Evolutionary conservation across 2,888 invertebrate genomes (phyloP).

Genomic region (Cheilosia variabilis): DNA sequence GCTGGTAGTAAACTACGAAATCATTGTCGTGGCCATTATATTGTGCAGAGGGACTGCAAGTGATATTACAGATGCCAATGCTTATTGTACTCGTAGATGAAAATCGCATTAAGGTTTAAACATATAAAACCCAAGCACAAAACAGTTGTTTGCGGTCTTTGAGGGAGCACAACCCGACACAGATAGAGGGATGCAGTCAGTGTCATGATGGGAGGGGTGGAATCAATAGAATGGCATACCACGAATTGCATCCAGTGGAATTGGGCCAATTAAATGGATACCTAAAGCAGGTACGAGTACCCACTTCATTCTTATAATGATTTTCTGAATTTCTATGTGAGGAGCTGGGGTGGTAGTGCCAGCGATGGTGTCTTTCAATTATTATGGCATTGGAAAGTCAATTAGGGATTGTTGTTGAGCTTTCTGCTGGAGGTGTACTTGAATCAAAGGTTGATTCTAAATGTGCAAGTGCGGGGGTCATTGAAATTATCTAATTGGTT

Average conservation of each 20-base stretch:
- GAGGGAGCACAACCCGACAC: conserved; percentile 21
- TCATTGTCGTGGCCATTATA: conserved; percentile 38
- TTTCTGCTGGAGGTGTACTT: conserved; percentile 18
- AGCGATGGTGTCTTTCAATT: conserved; percentile 51
- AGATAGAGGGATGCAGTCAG: background rate
- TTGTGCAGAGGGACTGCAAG: conserved; percentile 42
- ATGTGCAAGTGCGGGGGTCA: too few relatives aligned
- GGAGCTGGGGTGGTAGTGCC: background rate
- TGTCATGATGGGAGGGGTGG: background rate
- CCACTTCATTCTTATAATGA: conserved; percentile 27
- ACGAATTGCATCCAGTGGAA: conserved; percentile 34
- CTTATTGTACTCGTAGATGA: conserved; percentile 54
- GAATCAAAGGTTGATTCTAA: background rate
- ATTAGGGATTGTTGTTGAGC: conserved; percentile 52
- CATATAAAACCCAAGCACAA: conserved; percentile 53
- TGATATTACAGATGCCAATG: conserved; percentile 68
- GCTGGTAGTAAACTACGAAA: conserved; percentile 56
- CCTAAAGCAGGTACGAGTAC: conserved; percentile 9
- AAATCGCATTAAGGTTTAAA: conserved; percentile 66
- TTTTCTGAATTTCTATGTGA: conserved; percentile 38
- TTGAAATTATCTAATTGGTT: too few relatives aligned
- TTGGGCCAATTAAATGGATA: conserved; percentile 73
- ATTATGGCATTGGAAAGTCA: conserved; percentile 62
- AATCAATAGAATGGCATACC: conserved; percentile 3
- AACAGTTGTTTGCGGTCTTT: conserved; percentile 59